phyloP scores from a whole-genome alignment of 2,113 vertebrate species.

The Onychostoma macrolepis region DNA sequence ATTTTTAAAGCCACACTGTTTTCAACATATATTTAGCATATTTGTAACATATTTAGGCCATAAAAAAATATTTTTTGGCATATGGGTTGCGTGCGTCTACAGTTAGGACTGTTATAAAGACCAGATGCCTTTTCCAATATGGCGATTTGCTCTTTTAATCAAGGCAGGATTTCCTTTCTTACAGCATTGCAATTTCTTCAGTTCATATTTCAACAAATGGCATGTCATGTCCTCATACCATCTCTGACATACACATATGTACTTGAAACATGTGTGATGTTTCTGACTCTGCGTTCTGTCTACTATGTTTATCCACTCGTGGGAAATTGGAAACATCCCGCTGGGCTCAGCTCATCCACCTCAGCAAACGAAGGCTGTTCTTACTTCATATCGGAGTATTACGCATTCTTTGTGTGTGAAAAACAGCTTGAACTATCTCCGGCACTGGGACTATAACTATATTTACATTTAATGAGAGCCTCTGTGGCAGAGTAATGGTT shows the following conservation, averaged over 20 bases:
- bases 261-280: not conserved
- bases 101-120: not conserved
- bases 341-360: constrained; percentile 47
- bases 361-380: constrained; percentile 51
- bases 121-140: not conserved
- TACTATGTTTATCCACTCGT: constrained; percentile 60
- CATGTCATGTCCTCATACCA: not conserved
- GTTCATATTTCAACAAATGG: not conserved
- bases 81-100: not conserved
- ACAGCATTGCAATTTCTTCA: not conserved
- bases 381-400: constrained; percentile 45
- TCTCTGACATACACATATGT: not conserved
- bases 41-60: not conserved
- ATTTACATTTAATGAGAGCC: constrained; percentile 84
- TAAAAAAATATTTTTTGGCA: not conserved
- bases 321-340: constrained; percentile 36
- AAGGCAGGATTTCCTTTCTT: not conserved
- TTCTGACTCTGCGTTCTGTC: constrained; percentile 9
- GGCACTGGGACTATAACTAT: constrained; percentile 75
- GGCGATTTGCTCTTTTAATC: not conserved
- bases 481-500: constrained; percentile 76
- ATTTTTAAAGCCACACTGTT: not conserved
- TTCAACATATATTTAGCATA: not conserved
- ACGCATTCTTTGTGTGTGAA: constrained; percentile 69
- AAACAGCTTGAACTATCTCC: constrained; percentile 59